Conservation (phyloP, 1,140 invertebrate species). For the Nautilus pompilius region DNA sequence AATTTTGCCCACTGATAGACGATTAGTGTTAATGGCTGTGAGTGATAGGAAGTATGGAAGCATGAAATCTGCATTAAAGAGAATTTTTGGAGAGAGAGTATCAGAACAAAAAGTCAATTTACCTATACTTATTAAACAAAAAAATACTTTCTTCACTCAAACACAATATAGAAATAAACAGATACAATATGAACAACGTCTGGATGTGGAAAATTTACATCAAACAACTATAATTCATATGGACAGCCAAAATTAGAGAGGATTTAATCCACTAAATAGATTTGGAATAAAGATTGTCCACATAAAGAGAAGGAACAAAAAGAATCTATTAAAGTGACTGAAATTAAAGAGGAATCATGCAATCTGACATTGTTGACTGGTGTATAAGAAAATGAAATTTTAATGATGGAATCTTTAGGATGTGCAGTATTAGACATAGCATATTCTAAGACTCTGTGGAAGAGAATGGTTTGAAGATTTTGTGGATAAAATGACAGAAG, state of each 20-base stretch:
- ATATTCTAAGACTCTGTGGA: slow-evolving; percentile 4
- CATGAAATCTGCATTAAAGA: slow-evolving; percentile 3
- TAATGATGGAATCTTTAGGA: not conserved
- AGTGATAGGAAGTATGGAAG: not conserved
- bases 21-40: not conserved
- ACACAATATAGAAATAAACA: not conserved
- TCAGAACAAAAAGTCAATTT: too few relatives aligned
- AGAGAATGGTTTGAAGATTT: slow-evolving; percentile 12
- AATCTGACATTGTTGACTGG: not conserved
- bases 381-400: not conserved
- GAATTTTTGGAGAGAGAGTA: slow-evolving; percentile 6
- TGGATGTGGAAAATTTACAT: not conserved
- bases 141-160: not conserved
- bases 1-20: not conserved
- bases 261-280: not conserved
- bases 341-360: not conserved
- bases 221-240: not conserved
- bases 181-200: not conserved
- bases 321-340: not conserved
- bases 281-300: slow-evolving; percentile 4
- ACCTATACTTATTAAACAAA: not conserved
- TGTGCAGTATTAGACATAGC: slow-evolving; percentile 3
- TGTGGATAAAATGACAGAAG: not conserved
- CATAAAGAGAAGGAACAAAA: not conserved
- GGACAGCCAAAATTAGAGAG: not conserved